Evolutionary conservation across 2,113 vertebrate genomes (phyloP).

Genomic region (Puntigrus tetrazona): DNA sequence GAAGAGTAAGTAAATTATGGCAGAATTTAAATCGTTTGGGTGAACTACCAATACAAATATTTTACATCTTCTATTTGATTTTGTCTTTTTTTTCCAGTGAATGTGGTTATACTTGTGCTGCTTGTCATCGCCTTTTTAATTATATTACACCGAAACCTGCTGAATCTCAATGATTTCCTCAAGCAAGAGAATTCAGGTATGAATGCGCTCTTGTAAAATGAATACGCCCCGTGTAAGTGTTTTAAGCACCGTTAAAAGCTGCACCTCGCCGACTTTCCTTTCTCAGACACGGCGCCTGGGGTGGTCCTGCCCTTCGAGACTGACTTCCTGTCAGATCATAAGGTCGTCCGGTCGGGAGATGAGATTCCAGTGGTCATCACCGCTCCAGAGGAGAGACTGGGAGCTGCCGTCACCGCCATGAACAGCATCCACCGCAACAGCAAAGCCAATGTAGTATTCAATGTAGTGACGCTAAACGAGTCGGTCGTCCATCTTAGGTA

Average conservation of each 20-base stretch:
- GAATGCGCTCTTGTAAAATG: no score
- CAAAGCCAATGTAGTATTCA: conserved; percentile 85
- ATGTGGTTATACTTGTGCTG: conserved; percentile 85
- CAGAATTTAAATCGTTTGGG: no score
- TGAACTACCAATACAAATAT: no score
- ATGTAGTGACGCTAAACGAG: conserved; percentile 89
- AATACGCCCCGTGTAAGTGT: no score
- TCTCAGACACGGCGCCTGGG: conserved; percentile 78
- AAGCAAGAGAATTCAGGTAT: conserved; percentile 83
- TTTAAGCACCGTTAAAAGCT: not conserved
- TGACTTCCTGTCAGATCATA: conserved; percentile 78
- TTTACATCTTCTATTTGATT: conserved; percentile 31
- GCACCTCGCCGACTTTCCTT: not conserved
- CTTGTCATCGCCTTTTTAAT: conserved; percentile 86
- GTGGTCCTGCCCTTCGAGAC: conserved; percentile 85
- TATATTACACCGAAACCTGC: conserved; percentile 89
- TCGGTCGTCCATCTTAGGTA: conserved; percentile 90
- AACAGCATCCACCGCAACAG: conserved; percentile 91
- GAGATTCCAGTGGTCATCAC: conserved; percentile 91
- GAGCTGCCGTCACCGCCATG: conserved; percentile 87
- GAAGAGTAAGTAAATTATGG: no score
- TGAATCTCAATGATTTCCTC: conserved; percentile 89
- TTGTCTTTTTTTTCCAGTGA: conserved; percentile 80
- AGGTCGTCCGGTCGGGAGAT: conserved; percentile 67
- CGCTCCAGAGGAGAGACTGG: conserved; percentile 87